Conservation (phyloP, 1,140 invertebrate species). For the Sycophaga agraensis region DNA sequence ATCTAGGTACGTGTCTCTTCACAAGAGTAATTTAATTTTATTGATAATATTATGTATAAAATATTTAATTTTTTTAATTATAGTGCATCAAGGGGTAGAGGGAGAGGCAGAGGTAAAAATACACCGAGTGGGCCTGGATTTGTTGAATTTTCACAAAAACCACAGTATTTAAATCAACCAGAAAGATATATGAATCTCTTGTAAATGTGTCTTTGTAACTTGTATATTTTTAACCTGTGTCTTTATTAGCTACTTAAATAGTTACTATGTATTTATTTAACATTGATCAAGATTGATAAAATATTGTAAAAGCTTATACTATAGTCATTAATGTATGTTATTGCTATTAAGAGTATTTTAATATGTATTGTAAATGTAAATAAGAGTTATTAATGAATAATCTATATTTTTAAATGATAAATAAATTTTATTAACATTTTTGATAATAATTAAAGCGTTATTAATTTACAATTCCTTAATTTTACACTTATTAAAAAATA, state of each 20-base stretch:
- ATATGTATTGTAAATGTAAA: slow-evolving; percentile 1
- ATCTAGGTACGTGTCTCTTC: too few relatives aligned
- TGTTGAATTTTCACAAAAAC: slow-evolving; percentile 43
- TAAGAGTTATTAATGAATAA: slow-evolving; percentile 7
- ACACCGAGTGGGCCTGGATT: slow-evolving; percentile 38
- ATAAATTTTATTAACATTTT: slow-evolving; percentile 11
- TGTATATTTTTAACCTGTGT: neutral
- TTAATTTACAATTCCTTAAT: neutral
- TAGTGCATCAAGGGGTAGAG: slow-evolving; percentile 7
- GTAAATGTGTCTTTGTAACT: slow-evolving; percentile 5
- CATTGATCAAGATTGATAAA: slow-evolving; percentile 16
- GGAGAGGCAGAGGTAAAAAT: slow-evolving; percentile 13
- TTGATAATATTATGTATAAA: too few relatives aligned
- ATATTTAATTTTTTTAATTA: too few relatives aligned
- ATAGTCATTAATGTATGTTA: slow-evolving; percentile 5
- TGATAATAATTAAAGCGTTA: slow-evolving; percentile 3
- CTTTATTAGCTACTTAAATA: slow-evolving; percentile 3
- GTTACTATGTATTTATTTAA: slow-evolving; percentile 1
- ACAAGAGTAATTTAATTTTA: too few relatives aligned
- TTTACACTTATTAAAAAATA: slow-evolving; percentile 7
- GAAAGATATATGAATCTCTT: slow-evolving; percentile 35
- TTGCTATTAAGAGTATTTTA: neutral
- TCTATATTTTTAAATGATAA: slow-evolving; percentile 5
- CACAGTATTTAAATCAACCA: slow-evolving; percentile 39
- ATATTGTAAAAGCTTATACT: too few relatives aligned